Percentiles rank a stretch among this genome's conserved stretches.
These are phyloP conservation scores for Diadumene lineata DNA, from an alignment of 92 coral and sea anemone genomes.

Conservation along the genomic window DNA sequence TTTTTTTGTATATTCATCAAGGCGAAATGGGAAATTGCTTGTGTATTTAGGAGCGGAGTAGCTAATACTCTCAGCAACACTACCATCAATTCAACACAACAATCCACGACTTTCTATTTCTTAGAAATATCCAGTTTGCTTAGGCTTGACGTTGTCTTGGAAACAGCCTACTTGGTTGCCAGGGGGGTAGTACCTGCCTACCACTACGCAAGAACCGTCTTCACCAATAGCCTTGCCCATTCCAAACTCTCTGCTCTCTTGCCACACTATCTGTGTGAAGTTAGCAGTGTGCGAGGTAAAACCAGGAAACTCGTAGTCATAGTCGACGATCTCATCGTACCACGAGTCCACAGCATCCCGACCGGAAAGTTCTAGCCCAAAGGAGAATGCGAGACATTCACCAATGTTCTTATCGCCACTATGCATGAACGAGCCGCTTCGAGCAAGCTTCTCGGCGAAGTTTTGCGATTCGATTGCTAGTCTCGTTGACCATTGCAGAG, in stretches of 20 bases:
- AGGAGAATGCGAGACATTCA: conserved; percentile 89
- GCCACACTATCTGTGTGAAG: conserved; percentile 92
- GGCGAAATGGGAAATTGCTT: not conserved
- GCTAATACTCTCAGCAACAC: no score
- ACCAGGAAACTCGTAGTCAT: conserved; percentile 83
- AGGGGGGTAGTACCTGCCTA: conserved; percentile 90
- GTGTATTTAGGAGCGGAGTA: not conserved
- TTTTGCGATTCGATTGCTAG: conserved; percentile 88
- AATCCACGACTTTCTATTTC: not conserved
- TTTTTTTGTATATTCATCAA: not conserved
- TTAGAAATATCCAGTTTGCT: conserved; percentile 42
- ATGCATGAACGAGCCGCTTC: conserved; percentile 78
- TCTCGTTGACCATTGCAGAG: conserved; percentile 79
- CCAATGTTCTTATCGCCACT: conserved; percentile 88
- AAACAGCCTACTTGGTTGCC: conserved; percentile 93
- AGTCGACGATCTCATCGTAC: conserved; percentile 87
- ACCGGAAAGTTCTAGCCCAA: conserved; percentile 78
- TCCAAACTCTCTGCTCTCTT: conserved; percentile 86
- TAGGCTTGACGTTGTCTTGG: conserved; percentile 81
- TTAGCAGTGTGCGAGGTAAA: conserved; percentile 87
- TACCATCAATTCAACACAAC: no score
- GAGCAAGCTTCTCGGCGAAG: conserved; percentile 87
- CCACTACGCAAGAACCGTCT: conserved; percentile 87
- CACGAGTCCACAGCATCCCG: conserved; percentile 92
- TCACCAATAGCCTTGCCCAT: conserved; percentile 89